These are phyloP conservation scores for human DNA, from an alignment of 2,113 vertebrate genomes.

Conservation along the genomic window GRCh38 chr3:4927001-4927500, in stretches of 20 bases:
- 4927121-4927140: neutral
- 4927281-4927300: neutral
- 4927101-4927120: neutral
- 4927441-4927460: neutral
- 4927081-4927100: neutral
- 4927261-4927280: neutral
- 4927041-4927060: neutral
- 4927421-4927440: neutral
- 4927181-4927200: neutral
- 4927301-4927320: neutral
- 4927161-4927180: neutral
- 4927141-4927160: neutral
- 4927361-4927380: neutral
- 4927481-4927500: neutral
- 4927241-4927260: neutral
- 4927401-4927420: neutral
- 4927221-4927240: neutral
- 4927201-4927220: neutral
- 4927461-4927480: neutral
- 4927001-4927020: neutral
- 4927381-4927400: neutral
- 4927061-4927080: neutral
- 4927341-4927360: neutral
- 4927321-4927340: neutral
- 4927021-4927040: neutral